A percentile compares a stretch with the other conserved stretches of the same genome.
Conservation (phyloP, 1,140 invertebrate species). For the Drosophila insularis region DNA sequence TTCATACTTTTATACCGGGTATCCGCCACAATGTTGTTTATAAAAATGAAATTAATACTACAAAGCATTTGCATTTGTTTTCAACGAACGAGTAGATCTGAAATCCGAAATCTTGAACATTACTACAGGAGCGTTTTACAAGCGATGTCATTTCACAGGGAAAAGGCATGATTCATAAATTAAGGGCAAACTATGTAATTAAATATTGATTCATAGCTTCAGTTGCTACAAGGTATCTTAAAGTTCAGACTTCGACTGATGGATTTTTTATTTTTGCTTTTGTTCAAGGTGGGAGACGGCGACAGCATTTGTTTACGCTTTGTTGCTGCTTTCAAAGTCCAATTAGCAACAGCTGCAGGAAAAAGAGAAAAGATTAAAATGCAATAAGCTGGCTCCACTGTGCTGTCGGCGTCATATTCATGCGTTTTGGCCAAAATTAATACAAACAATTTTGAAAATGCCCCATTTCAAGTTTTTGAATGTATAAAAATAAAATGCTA, state of each 20-base stretch:
- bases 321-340: neutral
- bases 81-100: too few species aligned
- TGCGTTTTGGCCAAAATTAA: slow-evolving; percentile 70
- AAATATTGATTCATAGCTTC: too few species aligned
- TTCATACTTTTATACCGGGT: neutral
- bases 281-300: neutral
- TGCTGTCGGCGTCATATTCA: slow-evolving; percentile 38
- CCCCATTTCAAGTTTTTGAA: slow-evolving; percentile 60
- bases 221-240: neutral
- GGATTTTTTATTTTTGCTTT: neutral
- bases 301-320: neutral
- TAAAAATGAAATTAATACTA: neutral
- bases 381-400: slow-evolving; percentile 29
- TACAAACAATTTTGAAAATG: slow-evolving; percentile 44
- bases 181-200: neutral
- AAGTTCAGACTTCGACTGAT: neutral
- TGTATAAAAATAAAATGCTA: slow-evolving; percentile 71
- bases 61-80: too few species aligned
- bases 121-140: too few species aligned
- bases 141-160: too few species aligned
- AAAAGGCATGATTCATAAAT: neutral
- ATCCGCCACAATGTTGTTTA: neutral
- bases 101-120: too few species aligned
- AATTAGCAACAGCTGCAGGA: slow-evolving; percentile 5
- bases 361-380: neutral